Base-by-base conservation (phyloP, 2,797 vertebrate genomes). In the Echiichthys vipera region DNA sequence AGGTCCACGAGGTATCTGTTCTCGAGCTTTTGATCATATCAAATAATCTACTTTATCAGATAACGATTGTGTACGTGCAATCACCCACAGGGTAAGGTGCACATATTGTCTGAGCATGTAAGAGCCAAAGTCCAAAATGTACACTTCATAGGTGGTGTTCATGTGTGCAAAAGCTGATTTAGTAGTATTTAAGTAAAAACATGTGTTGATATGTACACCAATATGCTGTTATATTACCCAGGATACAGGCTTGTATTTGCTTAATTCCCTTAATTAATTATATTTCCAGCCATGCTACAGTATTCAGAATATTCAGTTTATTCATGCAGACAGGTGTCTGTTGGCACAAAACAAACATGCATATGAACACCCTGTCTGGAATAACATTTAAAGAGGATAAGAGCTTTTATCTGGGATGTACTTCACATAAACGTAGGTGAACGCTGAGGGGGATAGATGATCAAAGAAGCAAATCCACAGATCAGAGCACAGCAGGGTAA, bases 401-500 rank as follows among this genome's bases (percentile, higher is more conserved):
- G 36, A 30, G 51, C 64, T 74, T 71, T 79, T 69, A 72, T 80
- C 24, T 40, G 20, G 17, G n/a, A 43, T 54, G 69, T 54, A 47
- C 58, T 81, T 72, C 25, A 30, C 34, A 17, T 55, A 51, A 71
- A 77, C 24, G 0, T 10, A n/a, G 17, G 12, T 6, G 29, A 65
- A 65, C 50, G 57, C 47, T 27, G 55, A 40, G 42, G 59, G 66
- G 68, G 71, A 59, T 53, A 73, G 65, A 67, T 67, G 59, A 80
- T 81, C 78, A 67, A 62, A 83, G 70, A 67, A 34, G 70, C n/a
- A 83, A 77, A 77, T 83, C 65, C 1, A 25, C 61, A 77, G 68
- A 84, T 89, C 63, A 75, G 75, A 83, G 76, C 50, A 34, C 70
- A 63, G 54, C 49, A 17, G 84, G 57, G 54, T 79, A 83, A 83